A percentile compares a stretch with the other conserved stretches of the same genome.
These are phyloP conservation scores for Knipowitschia caucasica DNA, from an alignment of 2,797 vertebrate genomes.

Conservation along the genomic window DNA sequence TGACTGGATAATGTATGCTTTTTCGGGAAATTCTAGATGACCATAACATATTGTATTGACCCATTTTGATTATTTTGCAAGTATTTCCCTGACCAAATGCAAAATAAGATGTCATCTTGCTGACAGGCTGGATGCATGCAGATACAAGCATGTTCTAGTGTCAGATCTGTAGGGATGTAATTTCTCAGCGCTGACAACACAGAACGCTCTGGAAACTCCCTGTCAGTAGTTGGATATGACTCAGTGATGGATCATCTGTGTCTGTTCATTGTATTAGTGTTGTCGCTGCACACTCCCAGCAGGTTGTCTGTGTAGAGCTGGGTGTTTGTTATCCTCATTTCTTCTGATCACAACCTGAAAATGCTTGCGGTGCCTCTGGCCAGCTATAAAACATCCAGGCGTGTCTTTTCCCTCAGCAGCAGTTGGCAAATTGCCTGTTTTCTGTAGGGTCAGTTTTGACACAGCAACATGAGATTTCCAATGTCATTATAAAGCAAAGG, in stretches of 20 bases:
- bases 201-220: slow-evolving; percentile 17
- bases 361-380: slow-evolving; percentile 24
- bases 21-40: no score
- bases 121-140: slow-evolving; percentile 9
- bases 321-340: slow-evolving; percentile 40
- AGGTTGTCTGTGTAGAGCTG: slow-evolving; percentile 28
- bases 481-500: slow-evolving; percentile 6
- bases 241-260: slow-evolving; percentile 22
- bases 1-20: no score
- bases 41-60: not conserved
- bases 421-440: slow-evolving; percentile 37
- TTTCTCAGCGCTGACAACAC: slow-evolving; percentile 30
- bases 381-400: slow-evolving; percentile 23
- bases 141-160: slow-evolving; percentile 12
- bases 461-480: slow-evolving; percentile 31
- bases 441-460: slow-evolving; percentile 19
- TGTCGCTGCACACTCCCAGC: slow-evolving; percentile 16
- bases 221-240: slow-evolving; percentile 31
- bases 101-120: not conserved
- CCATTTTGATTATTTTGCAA: slow-evolving; percentile 1
- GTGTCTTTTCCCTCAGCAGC: slow-evolving; percentile 27
- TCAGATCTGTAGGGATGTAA: slow-evolving; percentile 39
- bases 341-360: slow-evolving; percentile 50
- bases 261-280: slow-evolving; percentile 17
- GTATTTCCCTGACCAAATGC: not conserved